Evolutionary conservation across 2,113 vertebrate species (phyloP), one percentile per base, ranked within the genome.

Genomic region (Cisticola juncidis): DNA sequence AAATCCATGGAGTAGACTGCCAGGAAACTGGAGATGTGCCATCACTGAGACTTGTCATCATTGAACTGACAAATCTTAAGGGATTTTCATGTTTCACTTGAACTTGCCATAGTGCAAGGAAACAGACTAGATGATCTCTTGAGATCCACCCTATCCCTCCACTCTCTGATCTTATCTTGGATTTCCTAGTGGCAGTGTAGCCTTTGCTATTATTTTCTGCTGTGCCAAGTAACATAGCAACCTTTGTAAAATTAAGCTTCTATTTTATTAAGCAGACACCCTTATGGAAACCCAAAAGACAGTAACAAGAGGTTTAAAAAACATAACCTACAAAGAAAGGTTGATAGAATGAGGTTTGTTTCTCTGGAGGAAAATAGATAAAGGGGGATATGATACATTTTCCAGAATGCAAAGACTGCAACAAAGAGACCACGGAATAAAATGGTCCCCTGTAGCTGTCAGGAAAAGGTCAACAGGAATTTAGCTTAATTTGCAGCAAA

Each of bases 381-480:
- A 89, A 94, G 24, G 6, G 47, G 6, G 40, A 85, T 2, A 0
- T 87, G 44, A 87, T 81, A 84, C 19, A 71, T 91, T 94, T 87
- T 92, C 73, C 84, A 92, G 73, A 94, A 93, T 51, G 65, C 40
- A 48, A 89, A 71, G 48, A 48, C 65, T 81, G 40, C 58, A 84
- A 91, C 81, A 91, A 92, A 79, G 57, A 92, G 29, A 66, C 57
- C 26, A 91, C 65, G 64, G 61, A 89, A 91, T 76, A 85, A 87
- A 89, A 89, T 25, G 24, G n/a, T 64, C 77, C 57, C 70, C 69
- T 24, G 53, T 89, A 80, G 64, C 90, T 91, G 47, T 87, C 64
- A 93, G 70, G 53, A 91, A 93, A 89, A 85, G 78, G 78, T 85
- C 92, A 91, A 79, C 22, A 60, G 90, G 78, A 95, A 91, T 87